Evolutionary conservation across 2,113 vertebrate genomes (phyloP), one percentile per base, ranked within the genome.

Genomic region (Ameiurus melas): DNA sequence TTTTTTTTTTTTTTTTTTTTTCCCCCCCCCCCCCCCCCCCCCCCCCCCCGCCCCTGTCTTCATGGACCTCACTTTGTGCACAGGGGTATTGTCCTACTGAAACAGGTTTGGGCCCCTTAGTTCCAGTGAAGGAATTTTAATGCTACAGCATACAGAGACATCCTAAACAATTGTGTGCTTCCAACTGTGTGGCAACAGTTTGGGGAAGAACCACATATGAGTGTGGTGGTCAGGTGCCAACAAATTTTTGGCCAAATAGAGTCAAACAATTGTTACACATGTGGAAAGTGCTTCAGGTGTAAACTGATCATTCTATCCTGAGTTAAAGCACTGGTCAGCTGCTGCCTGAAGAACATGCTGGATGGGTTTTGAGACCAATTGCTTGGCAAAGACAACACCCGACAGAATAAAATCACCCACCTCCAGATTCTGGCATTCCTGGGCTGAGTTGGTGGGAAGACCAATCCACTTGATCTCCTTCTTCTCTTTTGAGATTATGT

Each of bases 401-500:
- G 51, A 36, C 39, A 66, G 25, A 33, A 30, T 12, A 47, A 47
- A 73, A 43, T 25, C 33, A 36, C 89, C 89, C 90, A 99, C 98
- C 97, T 99, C 98, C 78, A 99, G 94, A 92, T 98, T 99, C 95
- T 99, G 98, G 94, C 98, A 99, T 94, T 99, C 98, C 95, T 99
- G 98, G 89, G 98, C 98, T 0, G 98, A 99, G 96, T 99, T 99
- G 91, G 98, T 99, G 92, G 98, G 98, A 89, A 99, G 95, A 70
- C 98, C 98, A 22, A 99, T 99, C 98, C 98, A 99, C 89, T 96
- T 98, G 91, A 99, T 99, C 95, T 99, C 98, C 85, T 99, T 99
- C 92, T 99, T 99, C 95, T 99, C 98, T 94, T 99, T 99, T 55
- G 98, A 99, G 94, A 99, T 99, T 92, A 99, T 99, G 93, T 99